A percentile compares a stretch with the other conserved stretches of the same genome.
phyloP scores from a whole-genome alignment of 2,113 vertebrate genomes.

The Silurus asotus region DNA sequence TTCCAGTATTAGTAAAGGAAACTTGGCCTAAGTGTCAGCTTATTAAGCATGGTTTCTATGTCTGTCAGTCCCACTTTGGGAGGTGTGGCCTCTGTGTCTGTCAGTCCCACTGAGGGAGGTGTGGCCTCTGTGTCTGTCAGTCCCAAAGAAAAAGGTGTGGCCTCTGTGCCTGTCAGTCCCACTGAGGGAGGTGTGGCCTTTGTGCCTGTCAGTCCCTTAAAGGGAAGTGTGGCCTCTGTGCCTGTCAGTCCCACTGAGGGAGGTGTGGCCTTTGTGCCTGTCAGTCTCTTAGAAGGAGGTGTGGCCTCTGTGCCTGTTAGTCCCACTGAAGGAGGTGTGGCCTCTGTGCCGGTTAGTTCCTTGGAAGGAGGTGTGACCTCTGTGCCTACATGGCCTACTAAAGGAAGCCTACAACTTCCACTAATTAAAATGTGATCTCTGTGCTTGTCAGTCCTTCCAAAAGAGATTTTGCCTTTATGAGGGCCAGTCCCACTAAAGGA shows the following conservation, averaged over 20 bases:
- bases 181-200: no score
- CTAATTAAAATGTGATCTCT: no score
- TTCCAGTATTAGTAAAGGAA: background rate
- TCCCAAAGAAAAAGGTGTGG: no score
- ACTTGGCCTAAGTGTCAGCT: no score
- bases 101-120: no score
- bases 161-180: no score
- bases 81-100: no score
- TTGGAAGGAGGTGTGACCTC: background rate
- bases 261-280: background rate
- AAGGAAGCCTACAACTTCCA: background rate
- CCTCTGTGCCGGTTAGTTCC: background rate
- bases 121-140: no score
- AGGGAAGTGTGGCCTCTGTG: no score
- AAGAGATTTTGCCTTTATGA: background rate
- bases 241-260: background rate
- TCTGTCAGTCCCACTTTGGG: background rate
- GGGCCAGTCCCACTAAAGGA: background rate
- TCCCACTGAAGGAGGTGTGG: background rate
- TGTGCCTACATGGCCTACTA: background rate
- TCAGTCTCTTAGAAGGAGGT: background rate
- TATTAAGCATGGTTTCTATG: background rate
- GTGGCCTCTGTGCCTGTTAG: background rate
- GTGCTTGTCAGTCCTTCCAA: background rate
- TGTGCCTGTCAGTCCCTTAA: no score